Evolutionary conservation across 1,140 invertebrate genomes (phyloP).

Genomic region (Homarus americanus): DNA sequence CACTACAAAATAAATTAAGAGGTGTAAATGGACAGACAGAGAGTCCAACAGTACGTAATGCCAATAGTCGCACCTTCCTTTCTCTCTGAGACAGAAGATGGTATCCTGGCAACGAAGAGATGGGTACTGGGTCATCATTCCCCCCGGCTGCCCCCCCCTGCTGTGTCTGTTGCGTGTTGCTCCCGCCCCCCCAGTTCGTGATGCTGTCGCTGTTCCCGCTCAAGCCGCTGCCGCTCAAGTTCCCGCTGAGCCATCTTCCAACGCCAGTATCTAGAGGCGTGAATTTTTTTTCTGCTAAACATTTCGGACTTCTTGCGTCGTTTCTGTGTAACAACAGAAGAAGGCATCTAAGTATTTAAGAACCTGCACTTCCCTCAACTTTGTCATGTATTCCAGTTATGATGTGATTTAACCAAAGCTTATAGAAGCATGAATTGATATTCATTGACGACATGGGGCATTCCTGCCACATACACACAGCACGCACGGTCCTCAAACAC

Average conservation of each 20-base stretch:
- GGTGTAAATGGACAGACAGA: too few relatives aligned
- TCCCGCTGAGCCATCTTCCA: constrained; percentile 75
- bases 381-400: constrained; percentile 35
- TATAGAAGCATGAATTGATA: constrained; percentile 34
- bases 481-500: constrained; percentile 59
- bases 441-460: constrained; percentile 36
- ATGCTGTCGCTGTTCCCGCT: constrained; percentile 69
- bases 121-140: constrained; percentile 67
- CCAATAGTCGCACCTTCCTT: constrained; percentile 62
- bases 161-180: constrained; percentile 54
- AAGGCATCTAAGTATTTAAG: neutral
- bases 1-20: too few relatives aligned
- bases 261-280: constrained; percentile 75
- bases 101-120: constrained; percentile 71
- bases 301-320: constrained; percentile 75
- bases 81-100: constrained; percentile 71
- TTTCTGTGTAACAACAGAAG: constrained; percentile 73
- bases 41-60: neutral
- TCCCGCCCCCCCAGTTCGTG: constrained; percentile 50
- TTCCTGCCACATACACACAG: constrained; percentile 65
- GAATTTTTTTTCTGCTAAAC: constrained; percentile 75
- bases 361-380: neutral
- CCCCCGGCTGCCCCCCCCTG: constrained; percentile 59
- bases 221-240: constrained; percentile 72
- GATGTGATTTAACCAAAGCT: constrained; percentile 11